These are phyloP conservation scores for Stichodactyla mertensii DNA, from an alignment of 64 coral and sea anemone species.

Conservation along the genomic window DNA sequence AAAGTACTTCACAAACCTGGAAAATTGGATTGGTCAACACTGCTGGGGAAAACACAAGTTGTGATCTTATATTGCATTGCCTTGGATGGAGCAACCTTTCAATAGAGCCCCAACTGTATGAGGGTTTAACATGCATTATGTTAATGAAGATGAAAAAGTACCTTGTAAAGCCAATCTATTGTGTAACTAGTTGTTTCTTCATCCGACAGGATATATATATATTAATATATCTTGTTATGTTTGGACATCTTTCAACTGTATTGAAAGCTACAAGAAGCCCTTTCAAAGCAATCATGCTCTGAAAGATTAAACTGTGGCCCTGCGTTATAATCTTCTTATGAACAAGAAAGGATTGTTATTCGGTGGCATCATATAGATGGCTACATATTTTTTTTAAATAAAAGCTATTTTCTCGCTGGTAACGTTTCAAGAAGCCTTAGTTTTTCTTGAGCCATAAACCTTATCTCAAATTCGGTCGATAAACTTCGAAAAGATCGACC, in stretches of 20 bases:
- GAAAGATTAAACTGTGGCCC: not conserved
- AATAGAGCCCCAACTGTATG: not conserved
- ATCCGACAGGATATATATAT: not conserved
- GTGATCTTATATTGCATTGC: not conserved
- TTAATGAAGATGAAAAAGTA: not conserved
- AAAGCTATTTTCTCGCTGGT: not conserved
- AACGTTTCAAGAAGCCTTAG: not conserved
- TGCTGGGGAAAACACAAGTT: not conserved
- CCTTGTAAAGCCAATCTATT: not conserved
- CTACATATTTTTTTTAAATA: not conserved
- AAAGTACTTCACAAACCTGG: constrained; percentile 5
- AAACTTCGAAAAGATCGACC: not conserved
- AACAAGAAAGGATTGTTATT: not conserved
- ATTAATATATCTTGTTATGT: not conserved
- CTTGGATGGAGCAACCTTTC: not conserved
- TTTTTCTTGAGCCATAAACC: not conserved
- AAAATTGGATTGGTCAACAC: constrained; percentile 6
- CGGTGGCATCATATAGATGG: not conserved
- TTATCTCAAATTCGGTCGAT: not conserved
- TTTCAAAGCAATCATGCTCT: not conserved
- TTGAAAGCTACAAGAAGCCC: not conserved
- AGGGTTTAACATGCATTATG: not conserved
- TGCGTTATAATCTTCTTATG: not conserved
- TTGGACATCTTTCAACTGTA: not conserved
- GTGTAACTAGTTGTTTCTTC: not conserved